phyloP scores from a whole-genome alignment of 2,888 invertebrate species.

The Parascotia fuliginaria region DNA sequence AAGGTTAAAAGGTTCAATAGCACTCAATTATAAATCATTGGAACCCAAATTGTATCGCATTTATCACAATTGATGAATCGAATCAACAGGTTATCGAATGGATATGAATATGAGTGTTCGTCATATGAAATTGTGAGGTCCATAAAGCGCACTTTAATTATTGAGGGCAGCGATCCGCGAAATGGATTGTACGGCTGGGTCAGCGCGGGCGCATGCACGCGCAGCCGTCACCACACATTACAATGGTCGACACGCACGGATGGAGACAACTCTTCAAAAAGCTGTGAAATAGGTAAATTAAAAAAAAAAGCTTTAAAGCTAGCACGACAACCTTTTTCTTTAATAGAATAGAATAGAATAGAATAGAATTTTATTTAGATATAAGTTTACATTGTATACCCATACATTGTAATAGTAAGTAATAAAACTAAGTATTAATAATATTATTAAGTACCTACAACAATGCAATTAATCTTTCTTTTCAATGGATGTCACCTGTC shows the following conservation, averaged over 20 bases:
- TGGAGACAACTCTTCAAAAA: slow-evolving; percentile 48
- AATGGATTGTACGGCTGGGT: slow-evolving; percentile 61
- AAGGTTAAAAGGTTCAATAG: slow-evolving; percentile 51
- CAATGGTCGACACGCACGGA: slow-evolving; percentile 43
- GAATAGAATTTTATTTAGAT: too few species aligned
- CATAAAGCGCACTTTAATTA: slow-evolving; percentile 65
- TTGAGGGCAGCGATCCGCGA: slow-evolving; percentile 68
- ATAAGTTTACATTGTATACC: too few species aligned
- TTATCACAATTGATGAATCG: slow-evolving; percentile 51
- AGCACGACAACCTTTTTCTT: slow-evolving; percentile 16
- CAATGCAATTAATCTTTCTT: too few species aligned
- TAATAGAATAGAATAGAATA: too few species aligned
- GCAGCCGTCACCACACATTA: slow-evolving; percentile 40
- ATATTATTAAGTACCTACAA: too few species aligned
- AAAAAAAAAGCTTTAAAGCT: slow-evolving; percentile 28
- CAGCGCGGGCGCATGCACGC: slow-evolving; percentile 33
- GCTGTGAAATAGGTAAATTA: slow-evolving; percentile 52
- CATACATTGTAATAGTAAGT: too few species aligned
- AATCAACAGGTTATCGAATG: slow-evolving; percentile 64
- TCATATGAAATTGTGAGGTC: slow-evolving; percentile 57
- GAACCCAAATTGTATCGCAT: slow-evolving; percentile 55
- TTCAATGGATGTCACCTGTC: slow-evolving; percentile 3
- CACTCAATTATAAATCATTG: slow-evolving; percentile 53
- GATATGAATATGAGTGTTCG: slow-evolving; percentile 35
- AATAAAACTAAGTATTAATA: too few species aligned